Evolutionary conservation across 30 jellyfish, hydroid and myxozoan species (phyloP).

Genomic region (Chrysaora quinquecirrha): DNA sequence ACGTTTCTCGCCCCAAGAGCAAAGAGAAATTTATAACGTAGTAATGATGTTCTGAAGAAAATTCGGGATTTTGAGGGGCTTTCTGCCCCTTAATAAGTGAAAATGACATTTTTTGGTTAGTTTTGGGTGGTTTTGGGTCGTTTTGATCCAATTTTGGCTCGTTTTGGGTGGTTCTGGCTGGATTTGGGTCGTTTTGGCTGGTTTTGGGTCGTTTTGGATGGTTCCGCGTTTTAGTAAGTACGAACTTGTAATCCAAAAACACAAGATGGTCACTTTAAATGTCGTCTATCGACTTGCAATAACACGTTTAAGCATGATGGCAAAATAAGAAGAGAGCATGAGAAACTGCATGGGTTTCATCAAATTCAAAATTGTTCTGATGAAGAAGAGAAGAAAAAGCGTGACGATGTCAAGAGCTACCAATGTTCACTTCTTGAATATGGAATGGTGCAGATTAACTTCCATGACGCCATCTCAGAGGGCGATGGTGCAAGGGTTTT

Average conservation of each 20-base stretch:
- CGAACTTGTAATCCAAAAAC: neutral
- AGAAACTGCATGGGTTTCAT: neutral
- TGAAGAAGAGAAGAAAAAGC: neutral
- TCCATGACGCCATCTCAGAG: constrained; percentile 42
- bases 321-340: neutral
- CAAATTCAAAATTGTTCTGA: neutral
- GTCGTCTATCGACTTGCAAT: neutral
- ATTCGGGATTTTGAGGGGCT: too few relatives aligned
- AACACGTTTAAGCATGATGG: neutral
- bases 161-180: too few relatives aligned
- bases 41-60: too few relatives aligned
- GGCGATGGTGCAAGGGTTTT: constrained; percentile 46
- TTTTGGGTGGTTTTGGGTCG: too few relatives aligned
- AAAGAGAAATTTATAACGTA: too few relatives aligned
- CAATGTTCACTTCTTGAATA: constrained; percentile 50
- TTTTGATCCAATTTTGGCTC: too few relatives aligned
- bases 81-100: too few relatives aligned
- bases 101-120: too few relatives aligned
- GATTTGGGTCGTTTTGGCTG: too few relatives aligned
- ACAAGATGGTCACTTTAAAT: neutral
- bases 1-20: too few relatives aligned
- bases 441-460: constrained; percentile 34
- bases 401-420: neutral
- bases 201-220: too few relatives aligned
- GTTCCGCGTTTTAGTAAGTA: too few relatives aligned